A percentile compares a stretch with the other conserved stretches of the same genome.
Evolutionary conservation across 2,888 invertebrate genomes (phyloP).

Genomic region (Pachydiplax longipennis): DNA sequence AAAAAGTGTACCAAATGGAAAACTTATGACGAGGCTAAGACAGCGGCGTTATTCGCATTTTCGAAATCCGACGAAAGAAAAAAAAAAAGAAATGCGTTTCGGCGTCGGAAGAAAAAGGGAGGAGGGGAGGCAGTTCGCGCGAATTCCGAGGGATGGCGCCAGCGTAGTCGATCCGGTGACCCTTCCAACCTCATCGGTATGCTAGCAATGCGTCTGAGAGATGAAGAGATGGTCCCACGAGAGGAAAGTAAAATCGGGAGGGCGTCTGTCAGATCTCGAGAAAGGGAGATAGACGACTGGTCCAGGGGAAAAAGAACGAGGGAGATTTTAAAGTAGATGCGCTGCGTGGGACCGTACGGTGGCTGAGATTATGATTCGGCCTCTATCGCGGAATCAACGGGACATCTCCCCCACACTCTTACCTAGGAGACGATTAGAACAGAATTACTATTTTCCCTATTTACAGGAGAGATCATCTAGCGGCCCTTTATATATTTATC

Average conservation of each 20-base stretch:
- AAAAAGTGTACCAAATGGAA: too few species aligned
- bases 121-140: neutral
- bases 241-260: conserved; percentile 46
- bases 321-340: conserved; percentile 47
- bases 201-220: conserved; percentile 50
- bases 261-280: conserved; percentile 46
- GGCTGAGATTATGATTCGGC: conserved; percentile 23
- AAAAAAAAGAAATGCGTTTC: too few species aligned
- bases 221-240: conserved; percentile 50
- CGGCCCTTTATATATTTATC: too few species aligned
- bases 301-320: conserved; percentile 35
- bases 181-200: conserved; percentile 41
- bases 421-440: too few species aligned
- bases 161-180: conserved; percentile 26
- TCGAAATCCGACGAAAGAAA: too few species aligned
- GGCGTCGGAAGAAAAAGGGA: too few species aligned
- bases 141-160: conserved; percentile 40
- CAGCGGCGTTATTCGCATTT: too few species aligned
- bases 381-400: too few species aligned
- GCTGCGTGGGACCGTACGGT: conserved; percentile 37
- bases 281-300: conserved; percentile 40
- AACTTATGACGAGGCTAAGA: too few species aligned
- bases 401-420: too few species aligned
- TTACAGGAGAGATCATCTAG: too few species aligned
- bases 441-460: too few species aligned